Evolutionary conservation across 2,888 invertebrate species (phyloP).

Genomic region (Ormyrus rosae): DNA sequence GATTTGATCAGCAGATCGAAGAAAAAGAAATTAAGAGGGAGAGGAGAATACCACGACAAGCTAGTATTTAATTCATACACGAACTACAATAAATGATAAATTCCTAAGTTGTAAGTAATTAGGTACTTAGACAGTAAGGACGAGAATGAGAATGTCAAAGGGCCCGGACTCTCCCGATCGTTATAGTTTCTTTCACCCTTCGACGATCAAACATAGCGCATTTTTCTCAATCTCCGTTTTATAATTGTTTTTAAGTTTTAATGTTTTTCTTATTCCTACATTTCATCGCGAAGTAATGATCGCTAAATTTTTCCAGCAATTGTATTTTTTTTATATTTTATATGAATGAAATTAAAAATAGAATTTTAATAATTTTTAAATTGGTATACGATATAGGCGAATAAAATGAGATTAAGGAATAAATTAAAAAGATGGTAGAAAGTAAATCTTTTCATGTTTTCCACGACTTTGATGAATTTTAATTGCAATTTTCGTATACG

Average conservation of each 20-base stretch:
- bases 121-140: conserved; percentile 63
- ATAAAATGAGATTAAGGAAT: conserved; percentile 6
- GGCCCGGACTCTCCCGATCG: conserved; percentile 36
- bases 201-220: conserved; percentile 1
- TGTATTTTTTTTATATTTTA: conserved; percentile 5
- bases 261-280: background rate
- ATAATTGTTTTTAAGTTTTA: conserved; percentile 22
- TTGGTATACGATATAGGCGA: conserved; percentile 10
- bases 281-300: background rate
- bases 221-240: conserved; percentile 10
- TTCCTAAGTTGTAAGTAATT: conserved; percentile 71
- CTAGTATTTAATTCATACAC: conserved; percentile 69
- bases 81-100: conserved; percentile 68
- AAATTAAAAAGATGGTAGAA: background rate
- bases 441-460: conserved; percentile 9
- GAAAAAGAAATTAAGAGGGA: conserved; percentile 49
- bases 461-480: background rate
- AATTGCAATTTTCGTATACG: conserved; percentile 34
- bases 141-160: conserved; percentile 57
- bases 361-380: conserved; percentile 23
- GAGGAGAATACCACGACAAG: conserved; percentile 61
- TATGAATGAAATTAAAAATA: background rate
- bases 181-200: conserved; percentile 41
- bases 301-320: conserved; percentile 6
- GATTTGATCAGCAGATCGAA: conserved; percentile 16